phyloP scores from a whole-genome alignment of 2,113 vertebrate genomes.

The Antechinus stuartii region DNA sequence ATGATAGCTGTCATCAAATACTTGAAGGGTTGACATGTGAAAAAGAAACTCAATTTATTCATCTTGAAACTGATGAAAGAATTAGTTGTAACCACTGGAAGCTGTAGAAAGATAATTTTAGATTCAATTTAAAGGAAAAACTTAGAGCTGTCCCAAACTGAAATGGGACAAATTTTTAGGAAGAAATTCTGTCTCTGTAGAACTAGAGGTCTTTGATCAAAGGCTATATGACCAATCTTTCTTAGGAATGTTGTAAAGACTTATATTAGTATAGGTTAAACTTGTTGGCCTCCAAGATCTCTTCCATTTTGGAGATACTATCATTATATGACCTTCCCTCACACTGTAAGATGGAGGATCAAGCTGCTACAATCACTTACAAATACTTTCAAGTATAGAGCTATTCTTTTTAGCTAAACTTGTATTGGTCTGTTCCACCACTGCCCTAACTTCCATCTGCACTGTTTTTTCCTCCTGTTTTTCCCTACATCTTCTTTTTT shows the following conservation, averaged over 20 bases:
- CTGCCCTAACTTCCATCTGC: background rate
- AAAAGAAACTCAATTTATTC: background rate
- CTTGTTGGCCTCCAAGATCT: too few relatives aligned
- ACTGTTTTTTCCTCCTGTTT: background rate
- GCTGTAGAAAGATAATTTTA: background rate
- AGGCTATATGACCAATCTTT: background rate
- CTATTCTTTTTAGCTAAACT: too few relatives aligned
- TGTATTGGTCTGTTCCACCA: too few relatives aligned
- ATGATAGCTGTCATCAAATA: background rate
- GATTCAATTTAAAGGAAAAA: background rate
- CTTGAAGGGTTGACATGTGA: background rate
- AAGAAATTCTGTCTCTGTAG: background rate
- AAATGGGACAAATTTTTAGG: background rate
- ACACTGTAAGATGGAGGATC: too few relatives aligned
- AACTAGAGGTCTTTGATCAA: background rate
- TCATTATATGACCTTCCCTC: too few relatives aligned
- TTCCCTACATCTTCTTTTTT: background rate
- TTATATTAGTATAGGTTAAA: background rate
- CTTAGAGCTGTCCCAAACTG: background rate
- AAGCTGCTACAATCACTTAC: too few relatives aligned
- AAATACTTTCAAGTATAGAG: too few relatives aligned
- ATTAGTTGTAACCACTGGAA: background rate
- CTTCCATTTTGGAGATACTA: too few relatives aligned
- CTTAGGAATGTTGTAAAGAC: background rate
- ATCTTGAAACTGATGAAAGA: background rate